A percentile compares a stretch with the other conserved stretches of the same genome.
These are phyloP conservation scores for Phoxinus dragarum DNA, from an alignment of 2,797 vertebrate species.

Conservation along the genomic window DNA sequence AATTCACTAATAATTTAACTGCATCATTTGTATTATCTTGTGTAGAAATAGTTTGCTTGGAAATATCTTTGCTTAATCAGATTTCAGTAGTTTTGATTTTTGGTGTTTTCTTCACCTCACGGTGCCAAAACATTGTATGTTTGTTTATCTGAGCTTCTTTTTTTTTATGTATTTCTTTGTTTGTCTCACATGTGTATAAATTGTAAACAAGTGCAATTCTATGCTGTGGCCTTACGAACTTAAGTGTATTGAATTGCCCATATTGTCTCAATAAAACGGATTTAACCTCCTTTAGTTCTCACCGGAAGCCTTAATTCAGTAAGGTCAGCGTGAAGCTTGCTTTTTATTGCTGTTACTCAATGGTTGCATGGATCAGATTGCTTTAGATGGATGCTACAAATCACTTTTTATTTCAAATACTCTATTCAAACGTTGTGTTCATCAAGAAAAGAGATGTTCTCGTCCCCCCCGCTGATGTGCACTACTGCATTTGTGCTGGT, in stretches of 20 bases:
- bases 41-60: slow-evolving; percentile 17
- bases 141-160: slow-evolving; percentile 26
- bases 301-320: neutral
- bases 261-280: slow-evolving; percentile 60
- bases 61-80: neutral
- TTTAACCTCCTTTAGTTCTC: slow-evolving; percentile 42
- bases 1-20: slow-evolving; percentile 27
- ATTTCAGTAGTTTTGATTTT: neutral
- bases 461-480: neutral
- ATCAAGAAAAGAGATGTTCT: neutral
- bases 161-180: slow-evolving; percentile 33
- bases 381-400: neutral
- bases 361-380: neutral
- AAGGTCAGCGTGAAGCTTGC: neutral
- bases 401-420: neutral
- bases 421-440: neutral
- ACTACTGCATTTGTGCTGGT: neutral
- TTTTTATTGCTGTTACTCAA: neutral
- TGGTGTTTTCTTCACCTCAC: slow-evolving; percentile 2
- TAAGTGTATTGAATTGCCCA: slow-evolving; percentile 41
- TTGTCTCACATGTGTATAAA: slow-evolving; percentile 55
- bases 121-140: slow-evolving; percentile 39
- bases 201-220: slow-evolving; percentile 55
- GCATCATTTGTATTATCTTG: neutral
- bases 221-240: slow-evolving; percentile 41